Evolutionary conservation across 30 jellyfish, hydroid and myxozoan species (phyloP), one percentile per base, ranked within the genome.

Genomic region (Hydractinia symbiolongicarpus): DNA sequence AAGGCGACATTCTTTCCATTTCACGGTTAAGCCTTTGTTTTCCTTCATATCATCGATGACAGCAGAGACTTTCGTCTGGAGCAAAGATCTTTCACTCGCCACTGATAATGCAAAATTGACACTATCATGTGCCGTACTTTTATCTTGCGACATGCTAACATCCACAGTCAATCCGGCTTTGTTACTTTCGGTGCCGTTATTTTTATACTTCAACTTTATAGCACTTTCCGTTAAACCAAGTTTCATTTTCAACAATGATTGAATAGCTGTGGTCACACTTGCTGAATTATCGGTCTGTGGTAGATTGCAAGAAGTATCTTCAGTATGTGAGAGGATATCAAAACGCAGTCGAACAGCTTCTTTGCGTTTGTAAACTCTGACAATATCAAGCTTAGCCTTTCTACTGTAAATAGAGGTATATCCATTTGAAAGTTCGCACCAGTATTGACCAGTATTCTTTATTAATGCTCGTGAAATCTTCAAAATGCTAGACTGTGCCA

Each of bases 341-440:
- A 86, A 17, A 4, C 61, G 83, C 68, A 91, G 30, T 50, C 88
- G 61, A 6, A 68, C 93, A 58, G 75, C 19, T 7, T 91, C 93
- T 50, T 67, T 82, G 74, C 84, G 86, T 51, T 76, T 67, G 15
- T 55, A 21, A 55, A 82, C 66, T 20, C 64, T 55, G 54, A 91
- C 95, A 61, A 91, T 50, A 53, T 89, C 78, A 76, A 91, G 87
- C 11, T 74, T 85, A 19, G 90, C 96, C 68, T 87, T 86, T 68
- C 95, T 79, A 82, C 94, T 80, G 80, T 84, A 84, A 79, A 91
- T 70, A 13, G 71, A 79, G 81, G 69, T 61, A 44, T 66, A 55
- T 19, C 96, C 98, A 79, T 91, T 62, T 55, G 82, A 79, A 11
- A 78, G 94, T 66, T 91, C 96, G 73, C 98, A 91, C 98, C 98